phyloP scores from a whole-genome alignment of 2,113 vertebrate species.

The Arizona elegans region DNA sequence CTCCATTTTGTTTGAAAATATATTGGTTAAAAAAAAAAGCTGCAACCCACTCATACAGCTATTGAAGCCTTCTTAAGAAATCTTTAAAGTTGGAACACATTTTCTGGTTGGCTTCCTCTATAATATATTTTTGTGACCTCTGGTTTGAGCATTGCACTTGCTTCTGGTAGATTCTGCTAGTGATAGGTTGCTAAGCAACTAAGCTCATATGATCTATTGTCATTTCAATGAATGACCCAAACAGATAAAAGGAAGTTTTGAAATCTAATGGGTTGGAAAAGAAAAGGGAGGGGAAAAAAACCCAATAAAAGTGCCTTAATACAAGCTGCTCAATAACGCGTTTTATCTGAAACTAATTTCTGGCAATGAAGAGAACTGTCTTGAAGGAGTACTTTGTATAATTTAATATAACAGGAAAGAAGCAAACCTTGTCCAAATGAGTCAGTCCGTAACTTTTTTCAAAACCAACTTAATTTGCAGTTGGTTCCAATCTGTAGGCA shows the following conservation, averaged over 20 bases:
- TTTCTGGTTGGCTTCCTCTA: slow-evolving; percentile 54
- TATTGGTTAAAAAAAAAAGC: slow-evolving; percentile 28
- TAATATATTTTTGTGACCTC: slow-evolving; percentile 66
- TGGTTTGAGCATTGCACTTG: slow-evolving; percentile 46
- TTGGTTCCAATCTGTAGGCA: background rate
- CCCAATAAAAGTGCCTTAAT: slow-evolving; percentile 26
- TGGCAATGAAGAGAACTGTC: background rate
- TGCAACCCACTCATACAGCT: slow-evolving; percentile 43
- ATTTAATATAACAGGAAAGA: slow-evolving; percentile 4
- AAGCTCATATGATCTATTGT: slow-evolving; percentile 50
- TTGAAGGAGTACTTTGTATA: slow-evolving; percentile 16
- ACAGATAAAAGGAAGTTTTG: slow-evolving; percentile 56
- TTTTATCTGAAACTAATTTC: slow-evolving; percentile 42
- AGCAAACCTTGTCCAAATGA: background rate
- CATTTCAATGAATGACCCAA: slow-evolving; percentile 50
- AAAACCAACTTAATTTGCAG: background rate
- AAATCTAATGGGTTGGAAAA: slow-evolving; percentile 53
- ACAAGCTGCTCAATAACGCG: slow-evolving; percentile 19
- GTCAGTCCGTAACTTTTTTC: background rate
- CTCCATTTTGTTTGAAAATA: slow-evolving; percentile 32
- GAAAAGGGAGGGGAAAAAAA: slow-evolving; percentile 2
- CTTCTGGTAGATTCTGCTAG: slow-evolving; percentile 50
- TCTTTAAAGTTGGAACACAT: slow-evolving; percentile 53
- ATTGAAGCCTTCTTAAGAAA: slow-evolving; percentile 49
- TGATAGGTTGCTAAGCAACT: slow-evolving; percentile 66